These are phyloP conservation scores for Pristionchus pacificus DNA, from an alignment of 1,140 invertebrate genomes.

Conservation along the genomic window DNA sequence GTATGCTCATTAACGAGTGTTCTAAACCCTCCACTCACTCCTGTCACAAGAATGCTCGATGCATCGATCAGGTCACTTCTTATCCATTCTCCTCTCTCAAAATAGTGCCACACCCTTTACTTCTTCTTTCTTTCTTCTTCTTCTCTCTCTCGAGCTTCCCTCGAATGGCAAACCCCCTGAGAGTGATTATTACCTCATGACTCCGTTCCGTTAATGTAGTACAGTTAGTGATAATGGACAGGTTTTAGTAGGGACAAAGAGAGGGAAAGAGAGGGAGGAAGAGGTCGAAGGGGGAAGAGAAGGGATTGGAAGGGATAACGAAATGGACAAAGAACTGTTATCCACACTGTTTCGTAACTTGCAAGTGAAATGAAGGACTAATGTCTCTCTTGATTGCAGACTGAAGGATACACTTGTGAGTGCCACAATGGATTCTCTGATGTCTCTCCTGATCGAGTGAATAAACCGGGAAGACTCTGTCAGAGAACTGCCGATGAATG, in stretches of 20 bases:
- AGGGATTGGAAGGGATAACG: not conserved
- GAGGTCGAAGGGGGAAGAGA: not conserved
- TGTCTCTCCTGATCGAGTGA: conserved; percentile 27
- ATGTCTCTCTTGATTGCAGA: conserved; percentile 7
- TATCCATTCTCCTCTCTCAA: not conserved
- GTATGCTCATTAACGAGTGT: conserved; percentile 39
- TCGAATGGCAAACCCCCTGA: not conserved
- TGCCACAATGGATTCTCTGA: conserved; percentile 39
- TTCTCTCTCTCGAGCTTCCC: not conserved
- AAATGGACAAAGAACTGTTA: not conserved
- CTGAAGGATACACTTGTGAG: conserved; percentile 33
- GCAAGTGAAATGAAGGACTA: not conserved
- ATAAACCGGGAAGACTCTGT: conserved; percentile 37
- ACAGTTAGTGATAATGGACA: too few species aligned
- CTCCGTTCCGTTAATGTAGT: too few species aligned
- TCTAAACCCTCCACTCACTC: conserved; percentile 28
- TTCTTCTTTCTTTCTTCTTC: not conserved
- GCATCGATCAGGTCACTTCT: conserved; percentile 29
- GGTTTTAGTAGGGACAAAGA: too few species aligned
- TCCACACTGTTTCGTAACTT: not conserved
- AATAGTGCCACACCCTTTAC: not conserved
- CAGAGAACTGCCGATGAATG: conserved; percentile 35
- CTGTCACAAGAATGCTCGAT: conserved; percentile 38
- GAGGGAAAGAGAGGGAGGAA: too few species aligned
- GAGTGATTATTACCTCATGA: not conserved